These are phyloP conservation scores for Lerista edwardsae DNA, from an alignment of 2,797 vertebrate species.

Conservation along the genomic window DNA sequence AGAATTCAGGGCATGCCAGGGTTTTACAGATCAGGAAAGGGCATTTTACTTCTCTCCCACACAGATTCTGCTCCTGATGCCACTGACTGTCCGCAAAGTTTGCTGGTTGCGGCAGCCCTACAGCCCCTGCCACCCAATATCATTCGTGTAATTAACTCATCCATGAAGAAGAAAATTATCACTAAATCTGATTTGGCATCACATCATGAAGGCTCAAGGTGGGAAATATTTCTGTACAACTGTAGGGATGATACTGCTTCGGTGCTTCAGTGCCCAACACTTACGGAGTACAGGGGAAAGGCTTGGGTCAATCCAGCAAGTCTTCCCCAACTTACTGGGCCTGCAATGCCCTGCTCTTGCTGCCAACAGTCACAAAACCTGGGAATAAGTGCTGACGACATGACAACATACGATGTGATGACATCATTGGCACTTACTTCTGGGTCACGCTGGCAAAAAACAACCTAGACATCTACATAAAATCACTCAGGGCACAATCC, in stretches of 20 bases:
- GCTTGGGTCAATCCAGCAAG: not conserved
- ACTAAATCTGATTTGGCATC: not conserved
- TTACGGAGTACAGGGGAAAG: not conserved
- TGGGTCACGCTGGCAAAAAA: no score
- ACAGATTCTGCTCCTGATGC: not conserved
- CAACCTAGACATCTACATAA: no score
- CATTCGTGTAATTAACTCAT: not conserved
- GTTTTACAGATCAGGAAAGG: not conserved
- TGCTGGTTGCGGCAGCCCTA: not conserved
- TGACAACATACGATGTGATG: no score
- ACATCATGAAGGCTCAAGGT: not conserved
- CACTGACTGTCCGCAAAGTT: not conserved
- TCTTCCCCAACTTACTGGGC: no score
- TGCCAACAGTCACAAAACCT: no score
- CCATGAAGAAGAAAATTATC: not conserved
- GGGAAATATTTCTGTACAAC: not conserved
- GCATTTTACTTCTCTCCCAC: not conserved
- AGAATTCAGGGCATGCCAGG: constrained; percentile 1
- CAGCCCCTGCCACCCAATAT: not conserved
- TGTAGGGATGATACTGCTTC: not conserved
- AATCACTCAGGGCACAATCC: no score
- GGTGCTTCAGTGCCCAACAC: not conserved
- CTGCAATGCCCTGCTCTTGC: no score
- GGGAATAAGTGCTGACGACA: no score
- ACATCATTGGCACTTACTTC: no score